Conservation (phyloP, 2,797 vertebrate species). For the Eurystomus glaucurus region DNA sequence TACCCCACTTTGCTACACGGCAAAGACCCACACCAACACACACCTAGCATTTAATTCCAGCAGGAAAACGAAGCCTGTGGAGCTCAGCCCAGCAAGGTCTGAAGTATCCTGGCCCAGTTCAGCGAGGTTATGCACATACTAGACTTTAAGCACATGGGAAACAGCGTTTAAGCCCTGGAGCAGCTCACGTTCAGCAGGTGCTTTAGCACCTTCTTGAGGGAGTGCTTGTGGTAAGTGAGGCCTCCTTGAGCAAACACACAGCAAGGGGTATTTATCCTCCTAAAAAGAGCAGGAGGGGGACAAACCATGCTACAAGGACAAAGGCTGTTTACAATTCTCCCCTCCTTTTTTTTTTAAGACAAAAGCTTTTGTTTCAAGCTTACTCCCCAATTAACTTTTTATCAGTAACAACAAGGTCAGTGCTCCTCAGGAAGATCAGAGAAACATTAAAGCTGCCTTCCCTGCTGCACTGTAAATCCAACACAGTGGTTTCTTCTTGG, state of each 20-base stretch:
- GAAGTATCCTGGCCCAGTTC: background rate
- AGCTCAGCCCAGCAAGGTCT: background rate
- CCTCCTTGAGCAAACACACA: background rate
- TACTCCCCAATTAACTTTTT: background rate
- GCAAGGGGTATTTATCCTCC: background rate
- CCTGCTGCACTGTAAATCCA: background rate
- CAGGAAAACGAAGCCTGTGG: fast-evolving
- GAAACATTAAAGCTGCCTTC: background rate
- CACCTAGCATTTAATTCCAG: background rate
- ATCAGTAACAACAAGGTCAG: background rate
- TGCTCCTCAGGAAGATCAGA: background rate
- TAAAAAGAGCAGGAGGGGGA: background rate
- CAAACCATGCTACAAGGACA: background rate
- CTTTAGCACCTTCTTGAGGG: background rate
- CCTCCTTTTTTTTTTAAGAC: too few species aligned
- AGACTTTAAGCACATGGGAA: background rate
- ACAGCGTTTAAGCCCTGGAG: background rate
- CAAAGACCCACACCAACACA: background rate
- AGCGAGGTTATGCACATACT: background rate
- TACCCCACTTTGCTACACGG: background rate
- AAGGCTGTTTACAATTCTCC: background rate
- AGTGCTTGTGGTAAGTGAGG: background rate
- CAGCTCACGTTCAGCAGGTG: background rate
- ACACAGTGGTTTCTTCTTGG: too few species aligned
- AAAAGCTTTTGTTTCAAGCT: background rate